Evolutionary conservation across 2,888 invertebrate genomes (phyloP).

Genomic region (Heliconius sara): DNA sequence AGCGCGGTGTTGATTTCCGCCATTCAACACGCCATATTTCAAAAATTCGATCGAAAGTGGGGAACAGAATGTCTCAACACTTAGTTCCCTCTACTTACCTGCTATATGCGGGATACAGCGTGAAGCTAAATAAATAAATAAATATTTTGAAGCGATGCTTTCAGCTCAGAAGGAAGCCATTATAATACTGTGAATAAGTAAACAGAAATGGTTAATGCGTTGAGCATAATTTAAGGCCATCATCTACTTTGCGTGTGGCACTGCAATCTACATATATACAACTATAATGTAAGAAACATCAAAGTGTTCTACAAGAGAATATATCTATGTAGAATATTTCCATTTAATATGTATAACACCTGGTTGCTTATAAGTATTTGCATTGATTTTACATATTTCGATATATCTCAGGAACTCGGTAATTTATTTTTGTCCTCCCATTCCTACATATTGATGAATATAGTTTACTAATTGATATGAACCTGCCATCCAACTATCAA

Average conservation of each 20-base stretch:
- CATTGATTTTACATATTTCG: background rate
- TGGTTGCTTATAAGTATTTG: background rate
- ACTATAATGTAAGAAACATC: background rate
- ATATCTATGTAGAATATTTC: background rate
- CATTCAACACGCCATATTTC: background rate
- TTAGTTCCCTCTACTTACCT: background rate
- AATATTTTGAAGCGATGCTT: constrained; percentile 22
- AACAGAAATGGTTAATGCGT: constrained; percentile 34
- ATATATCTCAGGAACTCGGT: too few relatives aligned
- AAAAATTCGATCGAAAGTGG: background rate
- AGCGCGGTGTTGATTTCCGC: background rate
- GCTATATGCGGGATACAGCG: background rate
- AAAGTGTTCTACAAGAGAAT: background rate
- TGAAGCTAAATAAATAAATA: constrained; percentile 17
- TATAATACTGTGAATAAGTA: constrained; percentile 38
- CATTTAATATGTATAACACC: background rate
- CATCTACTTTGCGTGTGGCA: constrained; percentile 17
- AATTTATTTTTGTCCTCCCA: too few relatives aligned
- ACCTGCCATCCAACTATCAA: background rate
- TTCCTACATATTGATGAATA: too few relatives aligned
- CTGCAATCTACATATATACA: constrained; percentile 13
- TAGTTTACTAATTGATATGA: background rate
- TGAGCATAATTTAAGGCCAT: constrained; percentile 27
- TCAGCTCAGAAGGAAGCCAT: constrained; percentile 35
- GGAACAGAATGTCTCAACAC: background rate